Conservation (phyloP, 2,797 vertebrate species). For the Acanthornis magna region DNA sequence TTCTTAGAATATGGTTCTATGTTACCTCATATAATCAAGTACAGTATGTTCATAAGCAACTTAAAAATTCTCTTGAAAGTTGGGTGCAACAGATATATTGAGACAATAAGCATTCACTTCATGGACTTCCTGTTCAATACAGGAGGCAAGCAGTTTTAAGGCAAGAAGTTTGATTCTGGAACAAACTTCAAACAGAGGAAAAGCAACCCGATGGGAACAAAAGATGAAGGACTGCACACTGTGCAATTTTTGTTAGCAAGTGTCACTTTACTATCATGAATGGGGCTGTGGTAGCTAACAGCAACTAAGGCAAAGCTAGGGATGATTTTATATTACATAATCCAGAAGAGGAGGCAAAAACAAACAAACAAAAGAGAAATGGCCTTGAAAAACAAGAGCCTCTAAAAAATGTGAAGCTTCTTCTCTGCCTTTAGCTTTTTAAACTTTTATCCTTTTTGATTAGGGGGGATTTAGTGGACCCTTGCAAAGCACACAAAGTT, state of each 20-base stretch:
- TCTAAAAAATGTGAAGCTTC: background rate
- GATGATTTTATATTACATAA: background rate
- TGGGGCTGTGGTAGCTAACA: background rate
- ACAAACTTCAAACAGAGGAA: background rate
- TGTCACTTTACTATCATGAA: background rate
- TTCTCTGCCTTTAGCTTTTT: background rate
- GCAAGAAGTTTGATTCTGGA: background rate
- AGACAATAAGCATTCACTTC: background rate
- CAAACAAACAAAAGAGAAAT: background rate
- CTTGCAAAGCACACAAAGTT: background rate
- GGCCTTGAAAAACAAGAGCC: background rate
- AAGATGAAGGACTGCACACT: background rate
- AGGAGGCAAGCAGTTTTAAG: background rate
- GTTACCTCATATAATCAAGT: background rate
- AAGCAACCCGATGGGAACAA: background rate
- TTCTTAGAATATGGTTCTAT: background rate
- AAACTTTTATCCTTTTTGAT: background rate
- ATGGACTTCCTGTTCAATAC: background rate
- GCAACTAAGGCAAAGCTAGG: background rate
- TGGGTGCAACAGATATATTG: background rate
- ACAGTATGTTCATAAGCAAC: background rate
- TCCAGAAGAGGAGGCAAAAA: fast-evolving
- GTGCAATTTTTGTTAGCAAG: background rate
- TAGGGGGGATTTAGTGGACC: background rate
- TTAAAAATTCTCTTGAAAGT: background rate